phyloP scores from a whole-genome alignment of 92 coral and sea anemone genomes.

The Epizoanthus rinbou region DNA sequence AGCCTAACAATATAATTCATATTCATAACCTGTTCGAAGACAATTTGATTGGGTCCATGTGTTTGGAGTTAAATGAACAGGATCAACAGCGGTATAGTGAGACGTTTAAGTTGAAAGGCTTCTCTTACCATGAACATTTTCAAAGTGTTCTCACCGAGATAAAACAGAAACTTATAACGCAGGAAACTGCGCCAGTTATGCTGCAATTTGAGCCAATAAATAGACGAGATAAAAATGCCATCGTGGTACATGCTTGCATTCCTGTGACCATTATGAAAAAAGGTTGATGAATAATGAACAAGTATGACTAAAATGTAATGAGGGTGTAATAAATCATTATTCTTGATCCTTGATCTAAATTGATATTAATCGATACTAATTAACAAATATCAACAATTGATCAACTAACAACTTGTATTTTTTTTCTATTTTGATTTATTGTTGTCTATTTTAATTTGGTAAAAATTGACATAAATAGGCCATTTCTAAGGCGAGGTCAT shows the following conservation, averaged over 20 bases:
- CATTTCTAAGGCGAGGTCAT: no score
- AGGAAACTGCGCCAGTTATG: slow-evolving; percentile 18
- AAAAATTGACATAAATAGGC: no score
- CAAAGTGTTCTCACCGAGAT: slow-evolving; percentile 32
- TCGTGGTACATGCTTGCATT: slow-evolving; percentile 43
- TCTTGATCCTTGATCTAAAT: no score
- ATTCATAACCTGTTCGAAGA: neutral
- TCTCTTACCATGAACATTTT: slow-evolving; percentile 42
- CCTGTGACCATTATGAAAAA: neutral
- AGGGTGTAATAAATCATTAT: no score
- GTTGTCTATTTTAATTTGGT: no score
- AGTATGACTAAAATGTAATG: no score
- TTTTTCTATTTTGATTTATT: no score
- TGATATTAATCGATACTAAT: no score
- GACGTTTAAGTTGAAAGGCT: slow-evolving; percentile 32
- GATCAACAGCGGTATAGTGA: neutral
- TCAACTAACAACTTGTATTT: no score
- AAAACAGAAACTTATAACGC: slow-evolving; percentile 20
- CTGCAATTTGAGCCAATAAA: slow-evolving; percentile 42
- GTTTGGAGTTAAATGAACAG: no score
- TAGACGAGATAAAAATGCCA: slow-evolving; percentile 60
- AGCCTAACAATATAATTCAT: slow-evolving; percentile 2
- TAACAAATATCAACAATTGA: no score
- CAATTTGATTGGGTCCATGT: slow-evolving; percentile 7
- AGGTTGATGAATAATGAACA: neutral